Evolutionary conservation across 1,140 invertebrate species (phyloP).

Genomic region (Anoplolepis gracilipes): DNA sequence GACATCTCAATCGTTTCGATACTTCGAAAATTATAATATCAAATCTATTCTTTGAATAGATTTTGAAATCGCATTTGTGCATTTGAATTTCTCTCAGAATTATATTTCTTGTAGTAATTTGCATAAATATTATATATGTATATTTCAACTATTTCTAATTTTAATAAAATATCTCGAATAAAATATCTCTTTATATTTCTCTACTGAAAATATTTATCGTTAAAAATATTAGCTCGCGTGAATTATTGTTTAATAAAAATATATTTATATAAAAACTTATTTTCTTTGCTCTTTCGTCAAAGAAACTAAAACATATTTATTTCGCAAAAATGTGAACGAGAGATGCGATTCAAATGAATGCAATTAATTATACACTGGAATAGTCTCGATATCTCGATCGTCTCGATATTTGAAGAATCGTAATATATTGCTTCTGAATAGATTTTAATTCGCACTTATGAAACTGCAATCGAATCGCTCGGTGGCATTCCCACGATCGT

Average conservation of each 20-base stretch:
- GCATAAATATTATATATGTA: too few relatives aligned
- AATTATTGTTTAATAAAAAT: too few relatives aligned
- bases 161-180: too few relatives aligned
- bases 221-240: too few relatives aligned
- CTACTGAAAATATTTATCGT: too few relatives aligned
- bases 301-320: not conserved
- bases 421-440: not conserved
- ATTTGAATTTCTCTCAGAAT: too few relatives aligned
- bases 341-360: not conserved
- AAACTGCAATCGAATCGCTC: not conserved
- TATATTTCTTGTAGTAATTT: too few relatives aligned
- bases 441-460: not conserved
- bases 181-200: too few relatives aligned
- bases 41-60: not conserved
- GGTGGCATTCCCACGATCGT: not conserved
- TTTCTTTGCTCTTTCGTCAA: too few relatives aligned
- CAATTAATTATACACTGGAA: not conserved
- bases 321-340: not conserved
- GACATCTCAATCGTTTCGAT: not conserved
- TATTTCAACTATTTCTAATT: too few relatives aligned
- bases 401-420: conserved; percentile 6
- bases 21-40: not conserved
- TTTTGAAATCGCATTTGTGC: not conserved
- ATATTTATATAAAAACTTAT: too few relatives aligned
- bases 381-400: not conserved